Base-by-base conservation (phyloP, 2,888 invertebrate species). In the Lepidonotus clava region DNA sequence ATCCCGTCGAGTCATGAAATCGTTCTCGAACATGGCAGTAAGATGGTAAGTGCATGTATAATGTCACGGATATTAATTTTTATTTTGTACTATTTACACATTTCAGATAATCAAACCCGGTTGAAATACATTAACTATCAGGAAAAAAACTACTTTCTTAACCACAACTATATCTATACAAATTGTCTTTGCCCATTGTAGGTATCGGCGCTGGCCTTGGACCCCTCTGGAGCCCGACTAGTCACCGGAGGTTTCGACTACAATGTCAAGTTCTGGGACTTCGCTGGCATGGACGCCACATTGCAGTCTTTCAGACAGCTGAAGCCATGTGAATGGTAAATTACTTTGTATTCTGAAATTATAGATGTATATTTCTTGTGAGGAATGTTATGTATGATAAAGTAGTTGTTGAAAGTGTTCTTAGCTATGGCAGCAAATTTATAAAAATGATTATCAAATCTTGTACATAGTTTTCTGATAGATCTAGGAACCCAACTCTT, bases 261-360 rank as follows among this genome's bases (percentile, higher is more conserved):
- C 94, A 98, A 98, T 90, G 97, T 99, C 0, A 97, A 97, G 85
- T 97, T 99, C 91, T 99, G 98, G 98, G 99, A 99, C 93, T 99
- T 99, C 95, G 98, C 98, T 88, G 99, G 99, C 4, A 99, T 99
- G 98, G 98, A 99, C 93, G 96, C 97, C 0, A 96, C 97, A 0
- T 96, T 98, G 95, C 96, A 97, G 84, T 97, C 98, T 80, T 99
- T 99, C 94, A 96, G 99, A 34, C 97, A 97, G 0, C 95, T 98
- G n/a, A 97, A 97, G 90, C 99, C 99, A 0, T 98, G 98, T 93
- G 99, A 99, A 94, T 97, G 95, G 95, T 95, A n/a, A 80, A n/a
- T n/a, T n/a, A n/a, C n/a, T n/a, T n/a, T n/a, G n/a, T n/a, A n/a
- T n/a, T n/a, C n/a, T n/a, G n/a, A n/a, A n/a, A n/a, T n/a, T n/a